Percentiles rank a stretch among this genome's conserved stretches.
phyloP scores from a whole-genome alignment of 2,888 invertebrate species.

The Euclidia mi region DNA sequence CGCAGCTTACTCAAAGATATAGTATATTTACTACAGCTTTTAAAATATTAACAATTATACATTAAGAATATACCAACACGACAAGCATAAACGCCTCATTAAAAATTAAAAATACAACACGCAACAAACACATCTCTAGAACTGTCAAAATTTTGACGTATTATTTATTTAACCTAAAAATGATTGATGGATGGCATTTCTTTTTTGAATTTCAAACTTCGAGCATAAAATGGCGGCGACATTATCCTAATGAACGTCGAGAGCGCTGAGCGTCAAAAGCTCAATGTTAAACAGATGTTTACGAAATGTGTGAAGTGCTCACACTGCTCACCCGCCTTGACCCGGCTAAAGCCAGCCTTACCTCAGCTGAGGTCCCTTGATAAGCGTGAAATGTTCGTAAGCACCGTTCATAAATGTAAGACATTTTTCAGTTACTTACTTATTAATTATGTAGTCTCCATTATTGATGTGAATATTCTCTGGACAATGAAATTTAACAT shows the following conservation, averaged over 20 bases:
- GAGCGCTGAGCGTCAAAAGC: constrained; percentile 33
- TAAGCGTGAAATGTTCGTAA: not conserved
- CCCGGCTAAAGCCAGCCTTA: constrained; percentile 29
- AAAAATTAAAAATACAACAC: not conserved
- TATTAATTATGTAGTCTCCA: no score
- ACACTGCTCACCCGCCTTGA: constrained; percentile 51
- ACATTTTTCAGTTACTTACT: no score
- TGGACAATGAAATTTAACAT: no score
- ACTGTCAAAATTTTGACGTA: not conserved
- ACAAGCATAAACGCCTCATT: no score
- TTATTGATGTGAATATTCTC: no score
- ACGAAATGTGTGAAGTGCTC: constrained; percentile 35
- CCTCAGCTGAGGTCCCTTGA: constrained; percentile 3
- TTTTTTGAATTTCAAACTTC: not conserved
- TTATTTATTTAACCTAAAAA: not conserved
- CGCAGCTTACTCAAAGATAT: no score
- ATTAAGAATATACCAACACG: no score
- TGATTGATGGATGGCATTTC: not conserved
- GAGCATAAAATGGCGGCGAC: constrained; percentile 3
- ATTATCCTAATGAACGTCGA: constrained; percentile 39
- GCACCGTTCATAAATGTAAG: not conserved
- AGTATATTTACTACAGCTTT: no score
- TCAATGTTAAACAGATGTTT: constrained; percentile 50
- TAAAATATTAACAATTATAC: no score
- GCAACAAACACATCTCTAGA: not conserved